phyloP scores from a whole-genome alignment of 2,888 invertebrate species.

The Aphrophora alni region DNA sequence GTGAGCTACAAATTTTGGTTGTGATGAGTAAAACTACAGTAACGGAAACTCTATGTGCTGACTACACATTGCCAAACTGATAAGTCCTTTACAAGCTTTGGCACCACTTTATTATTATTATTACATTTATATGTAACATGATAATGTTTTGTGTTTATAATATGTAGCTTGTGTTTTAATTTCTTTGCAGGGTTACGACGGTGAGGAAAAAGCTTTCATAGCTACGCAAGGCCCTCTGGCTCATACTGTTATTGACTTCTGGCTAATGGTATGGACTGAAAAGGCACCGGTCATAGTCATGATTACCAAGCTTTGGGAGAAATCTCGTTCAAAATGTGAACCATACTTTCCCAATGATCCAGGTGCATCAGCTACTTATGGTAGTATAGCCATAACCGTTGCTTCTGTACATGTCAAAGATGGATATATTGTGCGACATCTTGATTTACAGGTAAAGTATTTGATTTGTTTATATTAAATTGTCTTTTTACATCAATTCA shows the following conservation, averaged over 20 bases:
- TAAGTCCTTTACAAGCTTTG: too few species aligned
- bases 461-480: not conserved
- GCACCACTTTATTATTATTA: too few species aligned
- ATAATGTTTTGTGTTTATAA: too few species aligned
- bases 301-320: slow-evolving; percentile 89
- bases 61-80: too few species aligned
- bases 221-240: slow-evolving; percentile 92
- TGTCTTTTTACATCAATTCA: too few species aligned
- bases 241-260: slow-evolving; percentile 89
- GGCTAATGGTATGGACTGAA: slow-evolving; percentile 81
- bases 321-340: slow-evolving; percentile 85
- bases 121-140: too few species aligned
- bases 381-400: slow-evolving; percentile 61
- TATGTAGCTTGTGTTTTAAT: too few species aligned
- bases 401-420: slow-evolving; percentile 59
- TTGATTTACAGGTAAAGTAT: slow-evolving; percentile 60
- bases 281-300: slow-evolving; percentile 74
- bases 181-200: slow-evolving; percentile 88
- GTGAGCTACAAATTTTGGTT: too few species aligned
- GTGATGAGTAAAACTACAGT: too few species aligned
- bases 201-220: slow-evolving; percentile 83
- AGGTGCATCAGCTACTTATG: slow-evolving; percentile 57
- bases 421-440: slow-evolving; percentile 63
- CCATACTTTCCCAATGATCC: slow-evolving; percentile 75
- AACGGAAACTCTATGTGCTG: too few species aligned